Evolutionary conservation across 2,113 vertebrate genomes (phyloP), one percentile per base, ranked within the genome.

Genomic region (Rhabdornis inornatus): DNA sequence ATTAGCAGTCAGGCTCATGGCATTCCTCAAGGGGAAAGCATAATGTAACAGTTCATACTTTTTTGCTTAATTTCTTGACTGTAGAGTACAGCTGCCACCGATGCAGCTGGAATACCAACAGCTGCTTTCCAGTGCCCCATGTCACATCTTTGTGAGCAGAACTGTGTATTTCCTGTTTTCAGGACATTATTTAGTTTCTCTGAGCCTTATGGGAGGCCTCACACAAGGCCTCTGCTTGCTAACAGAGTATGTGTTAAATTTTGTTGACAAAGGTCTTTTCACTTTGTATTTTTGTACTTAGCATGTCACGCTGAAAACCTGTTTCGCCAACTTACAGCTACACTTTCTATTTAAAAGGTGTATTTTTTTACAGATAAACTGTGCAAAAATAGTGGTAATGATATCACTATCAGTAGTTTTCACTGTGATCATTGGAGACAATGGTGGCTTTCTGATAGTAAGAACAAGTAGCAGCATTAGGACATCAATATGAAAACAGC

Each of bases 201-300:
- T 74, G 42, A 83, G 49, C 50, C 72, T 89, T 93, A 72, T 89
- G 83, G 60, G 85, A 93, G 56, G 31, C 42, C 39, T 95, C 77
- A 35, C n/a, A 10, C 24, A 89, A 83, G 71, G 71, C 81, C 81
- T 70, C 45, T 8, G 21, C 68, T 93, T 63, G 83, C 28, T 71
- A 37, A 64, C 47, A 82, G 90, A 63, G 39, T 39, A 12, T 5
- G 75, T 91, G 87, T 87, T 92, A 92, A 35, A 93, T 93, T 90
- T 83, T 94, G 68, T 83, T 95, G 86, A 52, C 56, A 90, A 87
- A 81, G 33, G 15, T 81, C 27, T 92, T 83, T 89, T 97, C 70
- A 64, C 55, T 90, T 70, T 31, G 7, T 82, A 20, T 91, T 94
- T 92, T 93, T 90, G 53, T 83, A 44, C 57, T 84, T 87, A 31